phyloP scores from a whole-genome alignment of 1,140 invertebrate genomes.

The Achroia grisella region DNA sequence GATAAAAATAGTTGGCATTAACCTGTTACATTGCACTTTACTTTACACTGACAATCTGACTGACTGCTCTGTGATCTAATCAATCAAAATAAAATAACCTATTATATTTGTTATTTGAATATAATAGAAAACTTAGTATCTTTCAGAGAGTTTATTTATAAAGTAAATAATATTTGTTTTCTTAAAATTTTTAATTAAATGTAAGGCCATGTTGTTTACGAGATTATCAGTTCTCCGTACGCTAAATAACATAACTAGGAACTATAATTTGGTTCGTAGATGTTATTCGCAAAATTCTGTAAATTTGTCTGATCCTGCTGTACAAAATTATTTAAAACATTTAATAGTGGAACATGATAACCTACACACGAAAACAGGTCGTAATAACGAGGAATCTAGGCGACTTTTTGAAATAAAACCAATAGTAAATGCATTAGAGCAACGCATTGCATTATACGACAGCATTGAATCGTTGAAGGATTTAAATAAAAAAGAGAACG shows the following conservation, averaged over 20 bases:
- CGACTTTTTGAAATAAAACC: constrained; percentile 57
- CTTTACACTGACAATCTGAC: too few species aligned
- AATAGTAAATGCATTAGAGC: constrained; percentile 47
- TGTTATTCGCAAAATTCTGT: constrained; percentile 41
- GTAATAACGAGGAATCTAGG: constrained; percentile 31
- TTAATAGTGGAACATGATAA: constrained; percentile 57
- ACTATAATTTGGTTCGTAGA: constrained; percentile 26
- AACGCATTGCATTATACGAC: constrained; percentile 52
- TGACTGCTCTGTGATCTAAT: too few species aligned
- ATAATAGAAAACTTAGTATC: too few species aligned
- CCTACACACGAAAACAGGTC: constrained; percentile 32
- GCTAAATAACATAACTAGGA: constrained; percentile 17
- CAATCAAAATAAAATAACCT: too few species aligned
- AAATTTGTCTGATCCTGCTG: constrained; percentile 50
- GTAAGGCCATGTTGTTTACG: too few species aligned
- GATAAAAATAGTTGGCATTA: too few species aligned
- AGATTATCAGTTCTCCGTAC: constrained; percentile 19
- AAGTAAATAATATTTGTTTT: too few species aligned
- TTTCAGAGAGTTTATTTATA: too few species aligned
- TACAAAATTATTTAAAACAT: constrained; percentile 51
- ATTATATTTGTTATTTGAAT: too few species aligned
- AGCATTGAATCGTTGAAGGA: constrained; percentile 62
- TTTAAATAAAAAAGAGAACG: constrained; percentile 47
- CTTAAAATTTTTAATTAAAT: not conserved
- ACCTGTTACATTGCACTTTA: too few species aligned